These are phyloP conservation scores for Choloepus hoffmanni DNA, from an alignment of 2,113 vertebrate genomes.

Conservation along the genomic window DNA sequence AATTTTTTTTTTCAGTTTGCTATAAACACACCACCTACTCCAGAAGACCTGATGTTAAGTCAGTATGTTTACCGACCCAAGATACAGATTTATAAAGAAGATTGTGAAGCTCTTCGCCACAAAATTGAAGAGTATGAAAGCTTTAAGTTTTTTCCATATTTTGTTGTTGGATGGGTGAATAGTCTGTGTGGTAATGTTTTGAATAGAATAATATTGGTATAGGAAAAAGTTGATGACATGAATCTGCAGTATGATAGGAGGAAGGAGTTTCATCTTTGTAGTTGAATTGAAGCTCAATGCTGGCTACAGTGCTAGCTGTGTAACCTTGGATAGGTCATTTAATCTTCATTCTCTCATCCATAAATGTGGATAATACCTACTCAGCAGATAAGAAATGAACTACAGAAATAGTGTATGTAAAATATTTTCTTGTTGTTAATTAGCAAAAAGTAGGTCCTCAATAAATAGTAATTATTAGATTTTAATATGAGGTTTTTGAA, in stretches of 20 bases:
- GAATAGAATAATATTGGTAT: conserved; percentile 2
- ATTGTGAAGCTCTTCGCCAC: conserved; percentile 88
- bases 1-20: conserved; percentile 85
- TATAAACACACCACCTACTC: conserved; percentile 78
- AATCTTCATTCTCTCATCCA: conserved; percentile 31
- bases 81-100: conserved; percentile 91
- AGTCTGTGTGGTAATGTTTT: conserved; percentile 53
- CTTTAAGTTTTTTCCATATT: conserved; percentile 41
- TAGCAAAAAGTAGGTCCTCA: conserved; percentile 21
- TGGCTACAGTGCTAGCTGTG: neutral
- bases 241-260: neutral
- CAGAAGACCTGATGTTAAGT: conserved; percentile 89
- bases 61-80: conserved; percentile 90
- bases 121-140: conserved; percentile 90
- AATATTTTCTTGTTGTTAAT: conserved; percentile 8
- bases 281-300: neutral
- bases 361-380: conserved; percentile 35
- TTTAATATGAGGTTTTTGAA: conserved; percentile 39
- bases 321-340: conserved; percentile 28
- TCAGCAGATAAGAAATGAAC: neutral
- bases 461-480: conserved; percentile 26
- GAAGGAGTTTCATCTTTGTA: conserved; percentile 36
- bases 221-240: conserved; percentile 18
- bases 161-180: conserved; percentile 40
- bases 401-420: conserved; percentile 1